Base-by-base conservation (phyloP, 2,888 invertebrate genomes). In the Archips crataeganus region DNA sequence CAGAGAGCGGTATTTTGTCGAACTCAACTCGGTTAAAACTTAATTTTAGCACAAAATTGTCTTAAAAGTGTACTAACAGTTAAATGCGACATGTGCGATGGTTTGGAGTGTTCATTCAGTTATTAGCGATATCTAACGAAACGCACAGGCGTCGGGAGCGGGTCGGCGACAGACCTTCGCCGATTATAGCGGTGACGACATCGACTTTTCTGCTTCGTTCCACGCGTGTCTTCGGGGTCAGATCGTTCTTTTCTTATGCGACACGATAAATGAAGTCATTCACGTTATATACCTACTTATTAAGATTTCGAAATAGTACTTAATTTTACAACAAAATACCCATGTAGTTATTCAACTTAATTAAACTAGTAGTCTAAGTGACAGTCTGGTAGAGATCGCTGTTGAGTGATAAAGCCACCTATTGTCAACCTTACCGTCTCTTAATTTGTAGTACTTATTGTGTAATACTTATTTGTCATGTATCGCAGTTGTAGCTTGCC, bases 141-240 rank as follows among this genome's bases (percentile, higher is more conserved):
- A 70, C 60, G 51, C 67, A 68, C 77, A 57, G 80, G 78, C 79
- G 80, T 66, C 79, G 81, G 83, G 83, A 84, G 81, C 85, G 84
- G 83, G 84, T 82, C 78, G 84, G 77, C 81, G 81, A 82, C 86
- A 84, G 90, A 87, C 92, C 92, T 92, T 91, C 88, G 87, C 82
- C 86, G 86, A 81, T 87, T 89, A 90, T 92, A 92, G 93, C 92
- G 93, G 83, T 94, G 94, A 94, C 93, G 92, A 84, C 90, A 93
- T 90, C 87, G 36, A 60, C 65, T 62, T 67, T 74, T 74, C 74
- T 74, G 70, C 70, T 81, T 78, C 82, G 78, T 79, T 80, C 81
- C 79, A 77, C 78, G 79, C 77, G 79, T 77, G 77, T 72, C 79
- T 78, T 79, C 79, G 81, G 80, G 75, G 74, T 77, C 79, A 79